phyloP scores from a whole-genome alignment of 53 echinoderm and acorn worm species.

The Mesocentrotus franciscanus region DNA sequence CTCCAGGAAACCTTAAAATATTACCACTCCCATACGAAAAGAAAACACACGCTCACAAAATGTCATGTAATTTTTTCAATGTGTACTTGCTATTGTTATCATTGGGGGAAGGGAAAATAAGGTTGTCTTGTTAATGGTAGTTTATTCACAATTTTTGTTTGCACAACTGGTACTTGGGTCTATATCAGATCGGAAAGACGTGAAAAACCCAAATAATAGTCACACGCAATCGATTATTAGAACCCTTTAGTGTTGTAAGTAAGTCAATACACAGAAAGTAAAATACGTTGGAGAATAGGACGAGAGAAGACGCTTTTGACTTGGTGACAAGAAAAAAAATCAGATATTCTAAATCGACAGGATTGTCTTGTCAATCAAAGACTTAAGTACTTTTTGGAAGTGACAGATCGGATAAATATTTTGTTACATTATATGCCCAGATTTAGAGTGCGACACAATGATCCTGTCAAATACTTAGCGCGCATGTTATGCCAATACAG shows the following conservation, averaged over 20 bases:
- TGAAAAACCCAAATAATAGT: not conserved
- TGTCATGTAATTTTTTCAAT: not conserved
- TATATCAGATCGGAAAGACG: not conserved
- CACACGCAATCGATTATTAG: not conserved
- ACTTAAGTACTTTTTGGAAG: not conserved
- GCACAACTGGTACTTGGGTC: not conserved
- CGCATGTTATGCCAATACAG: not conserved
- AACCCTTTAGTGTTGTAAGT: not conserved
- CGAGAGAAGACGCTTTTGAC: not conserved
- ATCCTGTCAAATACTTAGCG: not conserved
- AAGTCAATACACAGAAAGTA: not conserved
- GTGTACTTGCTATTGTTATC: slow-evolving; percentile 3
- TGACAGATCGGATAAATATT: not conserved
- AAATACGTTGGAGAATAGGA: not conserved
- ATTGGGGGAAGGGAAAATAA: not conserved
- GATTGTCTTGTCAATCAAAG: not conserved
- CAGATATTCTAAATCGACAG: not conserved
- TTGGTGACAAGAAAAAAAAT: not conserved
- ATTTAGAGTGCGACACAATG: not conserved
- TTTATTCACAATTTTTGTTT: not conserved
- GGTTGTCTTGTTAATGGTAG: slow-evolving; percentile 23
- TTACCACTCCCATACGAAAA: not conserved
- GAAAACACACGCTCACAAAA: slow-evolving; percentile 1
- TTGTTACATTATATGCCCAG: not conserved
- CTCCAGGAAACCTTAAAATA: not conserved